These are phyloP conservation scores for Caenorhabditis macrosperma DNA, from an alignment of 2,888 invertebrate genomes.

Conservation along the genomic window DNA sequence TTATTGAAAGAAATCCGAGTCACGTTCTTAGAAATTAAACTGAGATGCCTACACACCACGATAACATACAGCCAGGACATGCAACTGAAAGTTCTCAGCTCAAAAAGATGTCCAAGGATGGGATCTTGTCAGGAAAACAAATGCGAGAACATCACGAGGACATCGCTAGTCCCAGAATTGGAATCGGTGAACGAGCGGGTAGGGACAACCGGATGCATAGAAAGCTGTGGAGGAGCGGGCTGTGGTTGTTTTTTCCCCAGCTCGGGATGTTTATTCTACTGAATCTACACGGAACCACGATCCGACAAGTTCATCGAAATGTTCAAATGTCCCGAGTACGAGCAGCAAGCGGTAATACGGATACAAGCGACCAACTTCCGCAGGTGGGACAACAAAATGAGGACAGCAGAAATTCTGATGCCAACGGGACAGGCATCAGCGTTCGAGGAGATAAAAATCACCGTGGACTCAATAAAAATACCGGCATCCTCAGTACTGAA, in stretches of 20 bases:
- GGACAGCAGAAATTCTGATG: background rate
- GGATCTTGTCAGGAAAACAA: constrained; percentile 16
- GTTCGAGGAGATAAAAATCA: background rate
- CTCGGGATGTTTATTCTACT: constrained; percentile 28
- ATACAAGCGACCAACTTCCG: background rate
- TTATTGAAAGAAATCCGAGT: background rate
- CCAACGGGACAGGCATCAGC: background rate
- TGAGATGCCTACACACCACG: background rate
- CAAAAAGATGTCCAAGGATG: constrained; percentile 25
- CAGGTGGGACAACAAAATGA: background rate
- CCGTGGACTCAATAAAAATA: background rate
- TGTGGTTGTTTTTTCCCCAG: constrained; percentile 19
- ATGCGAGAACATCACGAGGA: constrained; percentile 1
- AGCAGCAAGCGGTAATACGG: background rate
- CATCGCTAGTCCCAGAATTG: constrained; percentile 1
- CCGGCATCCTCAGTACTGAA: constrained; percentile 6
- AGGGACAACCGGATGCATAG: constrained; percentile 11
- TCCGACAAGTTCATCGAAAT: constrained; percentile 4
- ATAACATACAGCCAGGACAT: background rate
- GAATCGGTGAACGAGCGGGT: background rate
- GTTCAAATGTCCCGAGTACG: constrained; percentile 11
- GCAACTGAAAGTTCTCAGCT: background rate
- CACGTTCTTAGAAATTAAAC: background rate
- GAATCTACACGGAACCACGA: constrained; percentile 10
- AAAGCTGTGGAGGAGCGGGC: constrained; percentile 22